phyloP scores from a whole-genome alignment of 2,113 vertebrate genomes.

The Patagioenas fasciata region DNA sequence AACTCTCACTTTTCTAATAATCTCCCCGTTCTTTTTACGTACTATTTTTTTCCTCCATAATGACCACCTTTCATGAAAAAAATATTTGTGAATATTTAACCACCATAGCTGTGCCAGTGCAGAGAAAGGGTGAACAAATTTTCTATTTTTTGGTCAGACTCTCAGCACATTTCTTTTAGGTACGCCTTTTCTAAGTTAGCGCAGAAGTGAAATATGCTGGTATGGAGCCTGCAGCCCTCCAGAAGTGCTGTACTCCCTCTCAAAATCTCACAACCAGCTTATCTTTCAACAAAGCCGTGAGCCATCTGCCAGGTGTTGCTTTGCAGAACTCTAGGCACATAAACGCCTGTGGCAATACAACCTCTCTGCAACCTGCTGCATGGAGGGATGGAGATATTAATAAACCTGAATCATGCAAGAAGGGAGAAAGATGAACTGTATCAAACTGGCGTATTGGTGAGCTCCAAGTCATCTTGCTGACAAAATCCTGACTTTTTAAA shows the following conservation, averaged over 20 bases:
- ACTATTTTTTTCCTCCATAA: neutral
- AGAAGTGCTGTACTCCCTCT: neutral
- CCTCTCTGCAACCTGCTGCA: neutral
- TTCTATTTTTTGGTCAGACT: neutral
- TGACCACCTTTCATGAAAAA: neutral
- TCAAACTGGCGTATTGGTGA: neutral
- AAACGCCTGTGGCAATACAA: neutral
- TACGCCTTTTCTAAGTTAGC: neutral
- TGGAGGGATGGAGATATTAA: neutral
- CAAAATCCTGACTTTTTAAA: neutral
- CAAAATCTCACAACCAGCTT: neutral
- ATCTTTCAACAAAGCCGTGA: constrained; percentile 8
- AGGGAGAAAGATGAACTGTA: neutral
- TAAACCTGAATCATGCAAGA: neutral
- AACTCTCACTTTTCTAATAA: neutral
- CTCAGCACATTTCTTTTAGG: neutral
- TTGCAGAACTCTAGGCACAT: neutral
- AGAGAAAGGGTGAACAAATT: neutral
- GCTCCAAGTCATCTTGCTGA: neutral
- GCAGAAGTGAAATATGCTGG: neutral
- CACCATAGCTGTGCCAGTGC: neutral
- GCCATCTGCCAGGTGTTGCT: constrained; percentile 38
- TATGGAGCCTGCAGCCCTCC: neutral
- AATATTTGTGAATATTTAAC: neutral
- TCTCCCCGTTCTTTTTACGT: neutral